Percentiles rank a stretch among this genome's conserved stretches.
These are phyloP conservation scores for Iselma pallidipennis DNA, from an alignment of 2,888 invertebrate genomes.

Conservation along the genomic window DNA sequence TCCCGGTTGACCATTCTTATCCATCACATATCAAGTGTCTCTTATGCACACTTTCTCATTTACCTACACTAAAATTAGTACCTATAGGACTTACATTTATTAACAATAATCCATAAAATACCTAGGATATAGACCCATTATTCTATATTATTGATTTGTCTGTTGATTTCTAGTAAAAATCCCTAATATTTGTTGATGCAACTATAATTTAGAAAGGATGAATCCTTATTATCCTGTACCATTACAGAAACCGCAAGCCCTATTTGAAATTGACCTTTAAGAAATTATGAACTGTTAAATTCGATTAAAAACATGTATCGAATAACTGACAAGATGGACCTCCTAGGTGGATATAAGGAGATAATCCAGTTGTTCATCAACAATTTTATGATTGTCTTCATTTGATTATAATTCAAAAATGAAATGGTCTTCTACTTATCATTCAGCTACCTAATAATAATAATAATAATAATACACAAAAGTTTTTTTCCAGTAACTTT, in stretches of 20 bases:
- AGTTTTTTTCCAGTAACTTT: constrained; percentile 39
- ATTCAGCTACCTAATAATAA: constrained; percentile 42
- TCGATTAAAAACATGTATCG: constrained; percentile 53
- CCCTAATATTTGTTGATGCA: too few species aligned
- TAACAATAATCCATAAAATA: too few species aligned
- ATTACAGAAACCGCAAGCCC: constrained; percentile 15
- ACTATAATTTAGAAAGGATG: too few species aligned
- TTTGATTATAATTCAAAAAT: background rate
- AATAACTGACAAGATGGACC: constrained; percentile 53
- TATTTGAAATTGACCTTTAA: constrained; percentile 33
- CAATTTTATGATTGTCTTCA: background rate
- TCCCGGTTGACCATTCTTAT: background rate
- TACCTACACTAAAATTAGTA: background rate
- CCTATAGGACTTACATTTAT: too few species aligned
- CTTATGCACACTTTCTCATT: background rate
- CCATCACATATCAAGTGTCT: background rate
- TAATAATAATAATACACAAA: constrained; percentile 40
- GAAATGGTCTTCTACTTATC: constrained; percentile 9
- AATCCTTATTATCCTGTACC: too few species aligned
- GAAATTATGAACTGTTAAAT: constrained; percentile 49
- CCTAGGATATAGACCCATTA: too few species aligned
- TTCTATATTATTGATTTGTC: too few species aligned
- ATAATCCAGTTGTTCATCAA: constrained; percentile 29
- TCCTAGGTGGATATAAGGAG: constrained; percentile 47
- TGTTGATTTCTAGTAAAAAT: too few species aligned